Base-by-base conservation (phyloP, 1,140 invertebrate genomes). In the Steinernema khuongi region DNA sequence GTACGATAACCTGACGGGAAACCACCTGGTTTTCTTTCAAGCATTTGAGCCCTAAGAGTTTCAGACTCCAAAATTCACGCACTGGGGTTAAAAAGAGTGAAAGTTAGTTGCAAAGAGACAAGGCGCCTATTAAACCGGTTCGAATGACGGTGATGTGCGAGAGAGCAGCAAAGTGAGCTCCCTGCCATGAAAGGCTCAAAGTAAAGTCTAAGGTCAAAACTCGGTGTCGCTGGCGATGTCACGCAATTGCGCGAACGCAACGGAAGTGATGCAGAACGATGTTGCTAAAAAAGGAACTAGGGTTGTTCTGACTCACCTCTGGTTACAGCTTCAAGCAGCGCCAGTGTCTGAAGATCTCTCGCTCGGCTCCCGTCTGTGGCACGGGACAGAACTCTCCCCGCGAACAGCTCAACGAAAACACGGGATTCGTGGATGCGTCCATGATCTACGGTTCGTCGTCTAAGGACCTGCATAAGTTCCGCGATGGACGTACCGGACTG, bases 321-420 rank as follows among this genome's bases (percentile, higher is more conserved):
- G 11, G 50, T 80, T 83, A 77, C 69, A 85, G 81, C 60, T 84
- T 84, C 74, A 80, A 81, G 41, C 70, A 79, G 31, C 80, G 81
- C 18, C 71, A 79, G 31, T 84, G 83, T 66, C 71, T 84, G 41
- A 84, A 83, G 43, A 82, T 84, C 19, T 84, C 83, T 4, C 60
- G 83, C 68, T 83, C 82, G 0, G 84, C 82, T 17, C 83, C 83
- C 17, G 79, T 84, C 26, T 84, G 83, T 72, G 79, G 81, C 30
- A 80, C 81, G 1, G 80, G 80, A 4, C 71, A 73, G 30, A 72
- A 72, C 18, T 68, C 44, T 18, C 83, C 83, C 18, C 81, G 83
- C 33, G 76, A 84, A 68, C 82, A 83, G 36, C 71, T 84, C 17
- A 83, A 83, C 67, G 82, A 83, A 68, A 85, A 83, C 68, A 85